Percentiles rank a stretch among this genome's conserved stretches.
These are phyloP conservation scores for Lophius americanus DNA, from an alignment of 2,797 vertebrate genomes.

Conservation along the genomic window DNA sequence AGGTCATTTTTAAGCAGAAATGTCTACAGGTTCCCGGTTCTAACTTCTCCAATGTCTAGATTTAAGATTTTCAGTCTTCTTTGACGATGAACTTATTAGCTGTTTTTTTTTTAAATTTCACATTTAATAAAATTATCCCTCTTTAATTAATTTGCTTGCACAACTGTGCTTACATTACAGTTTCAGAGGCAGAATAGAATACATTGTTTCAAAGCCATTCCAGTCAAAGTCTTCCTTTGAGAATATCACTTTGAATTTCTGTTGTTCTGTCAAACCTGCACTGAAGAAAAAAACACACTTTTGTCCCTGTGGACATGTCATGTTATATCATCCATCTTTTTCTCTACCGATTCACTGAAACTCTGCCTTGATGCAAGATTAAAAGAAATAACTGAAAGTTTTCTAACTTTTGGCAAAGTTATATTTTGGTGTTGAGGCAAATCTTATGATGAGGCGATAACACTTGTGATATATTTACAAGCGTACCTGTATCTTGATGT, in stretches of 20 bases:
- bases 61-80: neutral
- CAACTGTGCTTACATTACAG: neutral
- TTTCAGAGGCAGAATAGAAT: too few relatives aligned
- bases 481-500: constrained; percentile 84
- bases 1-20: neutral
- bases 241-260: neutral
- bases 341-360: neutral
- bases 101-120: too few relatives aligned
- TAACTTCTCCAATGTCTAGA: neutral
- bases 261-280: neutral
- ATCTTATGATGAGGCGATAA: neutral
- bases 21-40: neutral
- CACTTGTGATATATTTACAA: neutral
- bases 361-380: neutral
- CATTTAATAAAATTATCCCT: too few relatives aligned
- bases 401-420: neutral
- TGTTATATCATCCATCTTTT: neutral
- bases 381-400: neutral
- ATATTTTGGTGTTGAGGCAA: too few relatives aligned
- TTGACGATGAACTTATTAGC: too few relatives aligned
- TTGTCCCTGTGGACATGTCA: too few relatives aligned
- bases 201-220: too few relatives aligned
- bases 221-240: neutral
- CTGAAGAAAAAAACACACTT: neutral
- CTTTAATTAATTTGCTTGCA: neutral